phyloP scores from a whole-genome alignment of 2,113 vertebrate species.

The Hemiscyllium ocellatum region DNA sequence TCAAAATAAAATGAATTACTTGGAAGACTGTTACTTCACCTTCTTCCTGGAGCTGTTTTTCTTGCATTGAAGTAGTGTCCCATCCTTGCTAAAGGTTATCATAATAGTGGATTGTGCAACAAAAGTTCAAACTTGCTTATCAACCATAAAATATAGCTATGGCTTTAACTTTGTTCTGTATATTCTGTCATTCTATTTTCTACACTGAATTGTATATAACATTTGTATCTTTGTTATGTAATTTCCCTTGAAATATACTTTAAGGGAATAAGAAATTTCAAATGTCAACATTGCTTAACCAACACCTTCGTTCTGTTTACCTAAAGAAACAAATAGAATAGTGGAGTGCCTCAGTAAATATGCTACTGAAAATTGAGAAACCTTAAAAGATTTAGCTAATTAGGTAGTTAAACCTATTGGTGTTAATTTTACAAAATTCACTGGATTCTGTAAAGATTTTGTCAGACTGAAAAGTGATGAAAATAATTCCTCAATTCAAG shows the following conservation, averaged over 20 bases:
- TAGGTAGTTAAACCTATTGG: too few species aligned
- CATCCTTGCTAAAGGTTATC: background rate
- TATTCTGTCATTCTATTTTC: background rate
- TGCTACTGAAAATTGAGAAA: background rate
- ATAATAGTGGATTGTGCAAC: too few species aligned
- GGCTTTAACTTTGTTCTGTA: background rate
- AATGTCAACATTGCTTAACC: background rate
- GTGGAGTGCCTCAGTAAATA: background rate
- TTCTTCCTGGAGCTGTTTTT: background rate
- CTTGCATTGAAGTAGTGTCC: background rate
- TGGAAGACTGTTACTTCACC: background rate
- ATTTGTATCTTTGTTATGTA: background rate
- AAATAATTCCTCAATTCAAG: too few species aligned
- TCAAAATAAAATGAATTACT: background rate
- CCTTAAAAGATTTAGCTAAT: too few species aligned
- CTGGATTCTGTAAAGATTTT: too few species aligned
- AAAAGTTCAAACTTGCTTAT: too few species aligned
- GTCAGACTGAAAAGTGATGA: too few species aligned
- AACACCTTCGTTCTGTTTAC: background rate
- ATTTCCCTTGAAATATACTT: background rate
- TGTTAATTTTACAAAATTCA: too few species aligned
- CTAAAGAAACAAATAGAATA: too few species aligned
- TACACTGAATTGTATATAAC: background rate
- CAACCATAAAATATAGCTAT: too few species aligned
- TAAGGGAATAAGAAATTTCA: background rate